Percentiles rank a stretch among this genome's conserved stretches.
These are phyloP conservation scores for Ctenochaetus hawaiiensis DNA, from an alignment of 2,797 vertebrate genomes.

Conservation along the genomic window DNA sequence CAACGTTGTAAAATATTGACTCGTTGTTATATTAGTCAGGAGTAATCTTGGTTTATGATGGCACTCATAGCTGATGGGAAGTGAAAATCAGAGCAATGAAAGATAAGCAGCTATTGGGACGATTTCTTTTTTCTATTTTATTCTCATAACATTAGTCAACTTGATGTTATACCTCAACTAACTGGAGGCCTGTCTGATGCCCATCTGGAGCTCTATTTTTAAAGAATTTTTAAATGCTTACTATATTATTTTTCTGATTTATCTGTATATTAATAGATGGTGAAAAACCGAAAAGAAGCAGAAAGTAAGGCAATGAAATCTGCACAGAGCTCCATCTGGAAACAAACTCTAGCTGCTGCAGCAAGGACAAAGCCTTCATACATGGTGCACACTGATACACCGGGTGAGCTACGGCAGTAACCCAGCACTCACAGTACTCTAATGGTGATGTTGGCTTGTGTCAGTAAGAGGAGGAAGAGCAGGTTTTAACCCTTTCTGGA, in stretches of 20 bases:
- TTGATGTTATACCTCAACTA: neutral
- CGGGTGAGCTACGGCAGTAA: too few relatives aligned
- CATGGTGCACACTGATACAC: too few relatives aligned
- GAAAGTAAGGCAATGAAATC: too few relatives aligned
- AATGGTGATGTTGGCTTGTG: conserved; percentile 2
- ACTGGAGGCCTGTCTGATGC: neutral
- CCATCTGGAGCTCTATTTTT: neutral
- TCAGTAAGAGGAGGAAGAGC: neutral
- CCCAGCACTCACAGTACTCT: neutral
- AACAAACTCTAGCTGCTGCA: too few relatives aligned
- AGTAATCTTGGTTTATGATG: conserved; percentile 61
- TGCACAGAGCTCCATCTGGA: too few relatives aligned
- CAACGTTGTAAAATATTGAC: conserved; percentile 57
- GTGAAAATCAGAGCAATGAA: conserved; percentile 49
- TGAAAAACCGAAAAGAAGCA: too few relatives aligned
- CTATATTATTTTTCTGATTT: too few relatives aligned
- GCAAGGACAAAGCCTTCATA: too few relatives aligned
- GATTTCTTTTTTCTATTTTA: conserved; percentile 49
- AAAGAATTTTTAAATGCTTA: too few relatives aligned
- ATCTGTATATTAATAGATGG: too few relatives aligned
- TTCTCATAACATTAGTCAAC: conserved; percentile 25
- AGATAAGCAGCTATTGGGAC: conserved; percentile 35
- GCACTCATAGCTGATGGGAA: conserved; percentile 51
- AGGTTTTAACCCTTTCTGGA: conserved; percentile 29
- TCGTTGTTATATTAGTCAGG: conserved; percentile 48